phyloP scores from a whole-genome alignment of 2,888 invertebrate genomes.

The Drosophila nigritarsus region DNA sequence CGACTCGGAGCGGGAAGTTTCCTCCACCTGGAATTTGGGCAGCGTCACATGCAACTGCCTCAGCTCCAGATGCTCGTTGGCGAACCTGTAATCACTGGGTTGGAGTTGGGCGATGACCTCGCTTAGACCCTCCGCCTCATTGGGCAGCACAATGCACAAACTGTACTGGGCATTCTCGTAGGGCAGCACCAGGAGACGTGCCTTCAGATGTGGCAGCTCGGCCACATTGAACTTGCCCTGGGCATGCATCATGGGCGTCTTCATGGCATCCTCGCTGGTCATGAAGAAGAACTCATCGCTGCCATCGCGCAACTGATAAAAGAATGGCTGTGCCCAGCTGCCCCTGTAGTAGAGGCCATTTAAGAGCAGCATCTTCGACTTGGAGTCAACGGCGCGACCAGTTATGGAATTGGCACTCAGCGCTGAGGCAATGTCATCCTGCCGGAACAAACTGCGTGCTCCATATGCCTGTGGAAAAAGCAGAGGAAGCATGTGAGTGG shows the following conservation, averaged over 20 bases:
- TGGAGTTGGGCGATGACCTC: conserved; percentile 87
- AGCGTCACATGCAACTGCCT: conserved; percentile 86
- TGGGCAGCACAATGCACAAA: conserved; percentile 87
- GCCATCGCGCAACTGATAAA: conserved; percentile 86
- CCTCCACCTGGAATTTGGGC: conserved; percentile 88
- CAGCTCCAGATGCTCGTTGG: conserved; percentile 53
- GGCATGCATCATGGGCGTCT: conserved; percentile 89
- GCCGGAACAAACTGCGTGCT: conserved; percentile 86
- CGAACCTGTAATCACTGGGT: conserved; percentile 81
- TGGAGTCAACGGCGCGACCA: conserved; percentile 82
- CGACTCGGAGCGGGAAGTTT: conserved; percentile 88
- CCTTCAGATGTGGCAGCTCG: conserved; percentile 87
- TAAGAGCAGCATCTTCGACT: conserved; percentile 89
- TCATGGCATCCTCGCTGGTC: conserved; percentile 87
- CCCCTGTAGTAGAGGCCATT: conserved; percentile 93
- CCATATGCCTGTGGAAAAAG: conserved; percentile 61
- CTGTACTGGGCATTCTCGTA: conserved; percentile 89
- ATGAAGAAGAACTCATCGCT: conserved; percentile 88
- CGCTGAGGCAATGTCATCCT: conserved; percentile 87
- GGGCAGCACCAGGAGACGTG: conserved; percentile 90
- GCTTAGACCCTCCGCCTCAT: conserved; percentile 87
- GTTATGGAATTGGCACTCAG: conserved; percentile 88
- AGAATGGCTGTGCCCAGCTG: conserved; percentile 90
- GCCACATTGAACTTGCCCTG: conserved; percentile 88
- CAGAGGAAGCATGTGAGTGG: neutral